These are phyloP conservation scores for Patella caerulea DNA, from an alignment of 2,888 invertebrate species.

Conservation along the genomic window DNA sequence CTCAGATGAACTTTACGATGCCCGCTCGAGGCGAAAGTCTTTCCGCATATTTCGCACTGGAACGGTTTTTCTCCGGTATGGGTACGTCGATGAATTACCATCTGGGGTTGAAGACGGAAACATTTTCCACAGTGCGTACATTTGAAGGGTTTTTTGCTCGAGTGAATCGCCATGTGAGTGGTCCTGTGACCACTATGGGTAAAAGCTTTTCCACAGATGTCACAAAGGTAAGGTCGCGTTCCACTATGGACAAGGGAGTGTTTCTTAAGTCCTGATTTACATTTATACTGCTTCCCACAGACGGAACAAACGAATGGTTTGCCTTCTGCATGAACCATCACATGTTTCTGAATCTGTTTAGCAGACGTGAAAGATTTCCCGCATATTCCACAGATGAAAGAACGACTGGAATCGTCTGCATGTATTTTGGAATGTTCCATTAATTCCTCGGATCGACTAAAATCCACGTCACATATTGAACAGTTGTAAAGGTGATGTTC, in stretches of 20 bases:
- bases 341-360: no score
- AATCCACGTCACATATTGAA: no score
- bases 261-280: not conserved
- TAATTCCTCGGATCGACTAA: no score
- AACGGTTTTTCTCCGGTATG: constrained; percentile 14
- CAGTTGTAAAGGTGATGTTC: no score
- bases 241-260: constrained; percentile 16
- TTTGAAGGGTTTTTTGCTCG: not conserved
- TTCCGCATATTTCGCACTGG: constrained; percentile 27
- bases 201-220: constrained; percentile 17
- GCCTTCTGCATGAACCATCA: no score
- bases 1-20: constrained; percentile 27
- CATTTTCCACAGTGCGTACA: no score
- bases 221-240: constrained; percentile 18
- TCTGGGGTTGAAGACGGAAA: no score
- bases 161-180: constrained; percentile 26
- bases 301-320: not conserved
- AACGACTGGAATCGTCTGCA: no score
- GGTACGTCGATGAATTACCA: no score
- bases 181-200: constrained; percentile 19
- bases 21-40: constrained; percentile 19
- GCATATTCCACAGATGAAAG: no score
- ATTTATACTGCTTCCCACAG: constrained; percentile 15
- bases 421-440: no score
- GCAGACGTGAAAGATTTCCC: no score